Evolutionary conservation across 1,140 invertebrate species (phyloP).

Genomic region (Pseudoatta argentina): DNA sequence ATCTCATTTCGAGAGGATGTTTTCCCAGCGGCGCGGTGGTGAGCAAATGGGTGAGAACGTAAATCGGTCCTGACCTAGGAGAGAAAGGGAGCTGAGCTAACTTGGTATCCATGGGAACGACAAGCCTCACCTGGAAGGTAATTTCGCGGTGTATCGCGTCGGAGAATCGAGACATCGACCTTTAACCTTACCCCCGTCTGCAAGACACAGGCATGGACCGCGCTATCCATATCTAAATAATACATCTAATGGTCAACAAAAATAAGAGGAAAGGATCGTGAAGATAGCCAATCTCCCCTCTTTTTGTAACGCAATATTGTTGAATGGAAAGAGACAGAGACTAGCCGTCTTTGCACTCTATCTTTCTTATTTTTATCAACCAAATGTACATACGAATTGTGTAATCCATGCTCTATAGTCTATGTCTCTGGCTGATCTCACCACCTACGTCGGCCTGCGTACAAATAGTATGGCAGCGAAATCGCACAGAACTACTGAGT

Average conservation of each 20-base stretch:
- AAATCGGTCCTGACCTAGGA: not conserved
- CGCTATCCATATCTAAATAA: too few relatives aligned
- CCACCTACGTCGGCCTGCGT: not conserved
- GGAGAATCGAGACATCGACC: conserved; percentile 67
- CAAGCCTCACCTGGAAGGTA: conserved; percentile 75
- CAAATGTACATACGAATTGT: too few relatives aligned
- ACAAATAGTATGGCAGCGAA: conserved; percentile 55
- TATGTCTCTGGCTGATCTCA: too few relatives aligned
- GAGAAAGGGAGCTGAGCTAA: conserved; percentile 57
- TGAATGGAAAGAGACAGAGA: too few relatives aligned
- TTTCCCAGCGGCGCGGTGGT: not conserved
- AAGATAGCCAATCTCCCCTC: too few relatives aligned
- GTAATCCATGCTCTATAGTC: too few relatives aligned
- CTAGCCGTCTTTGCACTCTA: too few relatives aligned
- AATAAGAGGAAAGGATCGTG: too few relatives aligned
- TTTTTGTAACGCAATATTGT: too few relatives aligned
- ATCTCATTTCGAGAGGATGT: not conserved
- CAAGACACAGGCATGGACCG: too few relatives aligned
- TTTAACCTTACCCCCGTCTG: conserved; percentile 45
- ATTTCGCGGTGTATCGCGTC: conserved; percentile 63
- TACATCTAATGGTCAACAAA: too few relatives aligned
- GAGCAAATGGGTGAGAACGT: not conserved
- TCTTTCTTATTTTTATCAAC: too few relatives aligned
- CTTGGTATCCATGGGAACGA: conserved; percentile 73
- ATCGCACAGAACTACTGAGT: conserved; percentile 56